phyloP scores from a whole-genome alignment of 2,797 vertebrate genomes.

The Helarctos malayanus region DNA sequence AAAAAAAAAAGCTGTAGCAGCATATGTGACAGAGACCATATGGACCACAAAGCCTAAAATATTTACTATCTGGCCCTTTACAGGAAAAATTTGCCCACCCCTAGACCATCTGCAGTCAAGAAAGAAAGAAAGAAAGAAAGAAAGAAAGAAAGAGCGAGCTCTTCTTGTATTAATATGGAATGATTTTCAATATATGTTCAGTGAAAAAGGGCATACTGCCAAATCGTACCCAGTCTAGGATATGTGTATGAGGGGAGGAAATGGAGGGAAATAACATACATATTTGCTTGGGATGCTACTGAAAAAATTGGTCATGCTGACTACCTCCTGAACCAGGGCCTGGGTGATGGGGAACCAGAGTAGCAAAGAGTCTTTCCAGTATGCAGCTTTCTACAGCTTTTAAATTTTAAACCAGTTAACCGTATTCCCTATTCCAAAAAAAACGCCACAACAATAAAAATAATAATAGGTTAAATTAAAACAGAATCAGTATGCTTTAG shows the following conservation, averaged over 20 bases:
- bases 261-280: neutral
- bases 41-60: constrained; percentile 75
- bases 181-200: neutral
- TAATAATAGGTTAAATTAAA: neutral
- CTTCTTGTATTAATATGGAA: constrained; percentile 2
- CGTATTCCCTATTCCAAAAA: neutral
- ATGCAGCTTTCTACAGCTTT: neutral
- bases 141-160: neutral
- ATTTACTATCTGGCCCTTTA: constrained; percentile 79
- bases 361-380: neutral
- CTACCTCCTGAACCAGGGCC: neutral
- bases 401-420: constrained; percentile 11
- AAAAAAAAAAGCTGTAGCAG: constrained; percentile 36
- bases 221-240: neutral
- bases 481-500: neutral
- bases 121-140: neutral
- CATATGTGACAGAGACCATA: constrained; percentile 77
- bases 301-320: neutral
- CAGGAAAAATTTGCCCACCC: constrained; percentile 60
- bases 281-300: neutral
- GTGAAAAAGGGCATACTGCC: constrained; percentile 30
- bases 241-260: neutral
- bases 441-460: neutral
- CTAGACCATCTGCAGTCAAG: constrained; percentile 71
- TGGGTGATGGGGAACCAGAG: neutral